A percentile compares a stretch with the other conserved stretches of the same genome.
Evolutionary conservation across 2,113 vertebrate species (phyloP).

Genomic region (Rissa tridactyla): DNA sequence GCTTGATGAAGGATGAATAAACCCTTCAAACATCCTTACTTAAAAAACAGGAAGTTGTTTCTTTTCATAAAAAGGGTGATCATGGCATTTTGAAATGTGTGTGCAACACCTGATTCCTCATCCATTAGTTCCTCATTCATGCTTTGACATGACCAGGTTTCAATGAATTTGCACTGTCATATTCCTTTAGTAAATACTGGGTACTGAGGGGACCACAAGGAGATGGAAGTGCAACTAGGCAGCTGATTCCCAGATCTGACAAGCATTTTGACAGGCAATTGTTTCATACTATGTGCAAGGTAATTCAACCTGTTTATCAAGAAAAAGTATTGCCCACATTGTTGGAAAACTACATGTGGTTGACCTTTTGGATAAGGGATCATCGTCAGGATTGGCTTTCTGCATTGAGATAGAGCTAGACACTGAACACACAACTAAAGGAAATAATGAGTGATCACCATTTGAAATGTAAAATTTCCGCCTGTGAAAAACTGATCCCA

Average conservation of each 20-base stretch:
- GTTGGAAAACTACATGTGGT: not conserved
- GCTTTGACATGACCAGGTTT: not conserved
- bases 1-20: not conserved
- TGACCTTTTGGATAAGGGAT: not conserved
- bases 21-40: not conserved
- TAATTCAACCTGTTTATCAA: not conserved
- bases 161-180: not conserved
- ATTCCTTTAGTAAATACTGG: not conserved
- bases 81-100: not conserved
- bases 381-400: not conserved
- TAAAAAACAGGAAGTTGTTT: not conserved
- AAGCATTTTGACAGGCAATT: not conserved
- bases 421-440: not conserved
- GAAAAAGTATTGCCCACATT: not conserved
- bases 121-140: not conserved
- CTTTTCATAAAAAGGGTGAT: not conserved
- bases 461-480: not conserved
- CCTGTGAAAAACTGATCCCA: not conserved
- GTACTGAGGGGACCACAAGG: not conserved
- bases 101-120: not conserved
- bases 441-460: not conserved
- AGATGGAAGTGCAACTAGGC: not conserved
- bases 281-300: not conserved
- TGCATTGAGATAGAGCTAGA: not conserved
- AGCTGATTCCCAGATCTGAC: not conserved